These are phyloP conservation scores for Megaceryle torquata DNA, from an alignment of 2,113 vertebrate genomes.

Conservation along the genomic window DNA sequence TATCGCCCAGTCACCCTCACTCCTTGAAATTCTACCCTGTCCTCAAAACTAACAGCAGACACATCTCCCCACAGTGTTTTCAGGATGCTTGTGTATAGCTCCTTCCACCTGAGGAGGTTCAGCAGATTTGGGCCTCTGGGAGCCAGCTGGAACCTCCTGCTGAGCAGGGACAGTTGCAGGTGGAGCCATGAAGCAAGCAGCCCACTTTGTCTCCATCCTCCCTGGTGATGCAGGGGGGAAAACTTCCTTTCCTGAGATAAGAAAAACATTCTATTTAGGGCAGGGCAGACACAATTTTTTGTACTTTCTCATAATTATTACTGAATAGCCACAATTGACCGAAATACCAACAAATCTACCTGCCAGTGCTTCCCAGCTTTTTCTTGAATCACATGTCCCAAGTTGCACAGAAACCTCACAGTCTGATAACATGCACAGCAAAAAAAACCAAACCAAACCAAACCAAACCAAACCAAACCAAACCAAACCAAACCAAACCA, in stretches of 20 bases:
- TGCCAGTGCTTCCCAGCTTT: not conserved
- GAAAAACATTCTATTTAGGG: not conserved
- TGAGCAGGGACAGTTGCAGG: not conserved
- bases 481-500: too few relatives aligned
- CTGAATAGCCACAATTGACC: not conserved
- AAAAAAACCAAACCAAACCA: too few relatives aligned
- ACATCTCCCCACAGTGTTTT: not conserved
- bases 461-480: too few relatives aligned
- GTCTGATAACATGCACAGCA: not conserved
- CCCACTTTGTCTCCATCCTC: not conserved
- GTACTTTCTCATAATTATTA: not conserved
- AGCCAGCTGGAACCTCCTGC: not conserved
- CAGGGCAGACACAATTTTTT: not conserved
- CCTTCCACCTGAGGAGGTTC: not conserved
- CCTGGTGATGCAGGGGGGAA: not conserved
- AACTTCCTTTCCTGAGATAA: not conserved
- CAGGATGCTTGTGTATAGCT: not conserved
- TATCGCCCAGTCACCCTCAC: not conserved
- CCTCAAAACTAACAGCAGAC: not conserved
- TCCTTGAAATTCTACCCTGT: not conserved
- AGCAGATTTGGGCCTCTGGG: not conserved
- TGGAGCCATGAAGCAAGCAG: not conserved
- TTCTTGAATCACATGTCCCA: not conserved
- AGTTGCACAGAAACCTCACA: not conserved
- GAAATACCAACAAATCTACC: not conserved